Evolutionary conservation across 2,797 vertebrate species (phyloP), one percentile per base, ranked within the genome.

Genomic region (Philypnodon macrostomus): DNA sequence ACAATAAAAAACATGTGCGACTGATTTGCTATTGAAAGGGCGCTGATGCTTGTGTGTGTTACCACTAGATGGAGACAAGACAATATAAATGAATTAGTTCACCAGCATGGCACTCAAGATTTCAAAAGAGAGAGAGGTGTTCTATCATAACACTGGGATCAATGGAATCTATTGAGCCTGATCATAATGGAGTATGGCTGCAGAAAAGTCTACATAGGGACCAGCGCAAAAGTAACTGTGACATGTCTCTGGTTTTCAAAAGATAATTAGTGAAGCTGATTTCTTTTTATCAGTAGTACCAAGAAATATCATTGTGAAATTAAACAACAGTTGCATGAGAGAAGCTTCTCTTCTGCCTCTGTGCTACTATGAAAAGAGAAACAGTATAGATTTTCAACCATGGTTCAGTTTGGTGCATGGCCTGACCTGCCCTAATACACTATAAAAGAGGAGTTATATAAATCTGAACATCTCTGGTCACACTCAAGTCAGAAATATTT

Each of bases 11-110:
- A 29, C 8, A 29, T 19, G n/a, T n/a, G n/a, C n/a, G n/a, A n/a
- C n/a, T n/a, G n/a, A n/a, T n/a, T n/a, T n/a, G n/a, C n/a, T n/a
- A n/a, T n/a, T n/a, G n/a, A n/a, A n/a, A n/a, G n/a, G n/a, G n/a
- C n/a, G n/a, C 21, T 23, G 3, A 23, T 3, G 21, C 3, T 23
- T 23, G 3, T 23, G 6, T 6, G 6, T 23, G 3, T 23, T 6
- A 23, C 21, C 81, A 74, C 80, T 73, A 85, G 84, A 84, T 80
- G 80, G 78, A 56, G 44, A 42, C 66, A 77, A 8, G 27, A 50
- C 41, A 33, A 46, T 2, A 2, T 15, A 30, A 13, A 13, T 27
- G 11, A 47, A 31, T 29, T 15, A 17, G 26, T 13, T 29, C 5
- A 27, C 16, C 39, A 1, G 39, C 5, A 10, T 10, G 3, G 4